These are phyloP conservation scores for Caracal caracal DNA, from an alignment of 2,113 vertebrate species.

Conservation along the genomic window DNA sequence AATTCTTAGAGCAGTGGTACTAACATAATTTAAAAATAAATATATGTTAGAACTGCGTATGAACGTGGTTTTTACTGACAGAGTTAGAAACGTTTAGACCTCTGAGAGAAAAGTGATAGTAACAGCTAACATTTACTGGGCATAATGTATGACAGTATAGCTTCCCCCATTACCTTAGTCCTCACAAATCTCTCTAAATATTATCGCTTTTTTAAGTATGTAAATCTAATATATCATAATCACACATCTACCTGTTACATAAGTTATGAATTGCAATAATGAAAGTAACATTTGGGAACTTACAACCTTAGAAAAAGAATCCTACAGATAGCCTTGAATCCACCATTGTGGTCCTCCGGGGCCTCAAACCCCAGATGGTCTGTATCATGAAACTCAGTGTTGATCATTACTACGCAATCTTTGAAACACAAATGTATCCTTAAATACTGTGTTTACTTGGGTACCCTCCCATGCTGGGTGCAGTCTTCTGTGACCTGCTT, in stretches of 20 bases:
- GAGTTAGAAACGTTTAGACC: not conserved
- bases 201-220: not conserved
- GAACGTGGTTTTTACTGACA: not conserved
- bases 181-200: not conserved
- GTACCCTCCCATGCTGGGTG: fast-evolving
- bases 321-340: not conserved
- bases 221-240: not conserved
- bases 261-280: not conserved
- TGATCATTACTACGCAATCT: not conserved
- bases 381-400: not conserved
- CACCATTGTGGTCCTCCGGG: not conserved
- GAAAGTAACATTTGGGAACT: not conserved
- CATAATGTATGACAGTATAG: not conserved
- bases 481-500: not conserved
- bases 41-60: not conserved
- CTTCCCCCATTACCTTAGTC: not conserved
- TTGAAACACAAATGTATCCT: not conserved
- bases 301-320: not conserved
- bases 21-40: not conserved
- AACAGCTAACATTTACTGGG: not conserved
- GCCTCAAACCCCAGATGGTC: not conserved
- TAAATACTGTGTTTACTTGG: not conserved
- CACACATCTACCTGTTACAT: not conserved
- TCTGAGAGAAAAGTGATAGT: not conserved
- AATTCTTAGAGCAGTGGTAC: not conserved